A percentile compares a stretch with the other conserved stretches of the same genome.
phyloP scores from a whole-genome alignment of 1,140 invertebrate genomes.

The Mamestra configurata region DNA sequence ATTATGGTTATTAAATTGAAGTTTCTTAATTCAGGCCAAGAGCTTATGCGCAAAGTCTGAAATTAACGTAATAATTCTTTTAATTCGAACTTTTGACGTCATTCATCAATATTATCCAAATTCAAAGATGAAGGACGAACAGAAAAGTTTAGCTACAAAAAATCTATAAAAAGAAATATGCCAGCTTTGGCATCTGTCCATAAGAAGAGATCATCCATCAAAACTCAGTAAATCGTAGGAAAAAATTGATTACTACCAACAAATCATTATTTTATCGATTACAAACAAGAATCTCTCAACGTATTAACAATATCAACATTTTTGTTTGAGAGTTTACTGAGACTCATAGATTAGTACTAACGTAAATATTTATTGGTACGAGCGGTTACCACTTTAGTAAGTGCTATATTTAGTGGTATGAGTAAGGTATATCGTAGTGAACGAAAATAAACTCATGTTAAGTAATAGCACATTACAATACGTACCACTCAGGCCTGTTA shows the following conservation, averaged over 20 bases:
- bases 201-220: conserved; percentile 10
- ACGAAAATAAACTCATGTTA: background rate
- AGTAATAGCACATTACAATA: conserved; percentile 16
- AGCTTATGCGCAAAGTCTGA: too few species aligned
- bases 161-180: background rate
- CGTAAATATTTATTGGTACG: conserved; percentile 20
- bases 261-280: background rate
- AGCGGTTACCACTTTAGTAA: background rate
- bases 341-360: conserved; percentile 1
- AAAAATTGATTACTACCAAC: background rate
- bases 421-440: conserved; percentile 2
- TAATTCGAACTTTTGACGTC: too few species aligned
- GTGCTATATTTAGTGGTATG: conserved; percentile 17
- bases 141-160: background rate
- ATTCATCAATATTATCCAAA: conserved; percentile 6
- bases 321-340: background rate
- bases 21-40: too few species aligned
- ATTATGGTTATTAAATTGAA: too few species aligned
- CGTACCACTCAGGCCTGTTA: background rate
- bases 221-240: background rate
- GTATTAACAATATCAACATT: conserved; percentile 9
- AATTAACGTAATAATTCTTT: background rate
- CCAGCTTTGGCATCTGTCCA: conserved; percentile 7
- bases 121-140: background rate
- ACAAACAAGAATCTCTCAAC: conserved; percentile 7